Base-by-base conservation (phyloP, 2,113 vertebrate genomes). In the Rhombomys opimus region DNA sequence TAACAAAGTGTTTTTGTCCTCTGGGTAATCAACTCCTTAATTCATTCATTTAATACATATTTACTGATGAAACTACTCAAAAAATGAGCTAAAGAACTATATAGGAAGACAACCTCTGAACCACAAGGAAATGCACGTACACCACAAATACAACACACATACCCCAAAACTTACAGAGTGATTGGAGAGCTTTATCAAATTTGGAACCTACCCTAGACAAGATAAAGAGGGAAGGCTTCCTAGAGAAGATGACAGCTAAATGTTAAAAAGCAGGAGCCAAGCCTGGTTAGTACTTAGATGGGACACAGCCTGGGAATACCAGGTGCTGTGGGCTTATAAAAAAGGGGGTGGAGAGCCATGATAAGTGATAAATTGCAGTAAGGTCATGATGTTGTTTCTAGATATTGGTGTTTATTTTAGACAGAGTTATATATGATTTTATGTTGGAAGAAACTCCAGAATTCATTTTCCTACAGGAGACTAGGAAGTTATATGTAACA, bases 371-470 rank as follows among this genome's bases (percentile, higher is more conserved):
- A 80, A 12, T 93, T 95, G 90, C 57, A 95, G 73, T 38, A 95
- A 94, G 67, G 17, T 75, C 4, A 35, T 93, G 46, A 75, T 61
- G 32, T 12, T 96, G 3, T 75, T 90, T 96, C 18, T 75, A 52
- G 20, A 77, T 91, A 67, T 41, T 94, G 87, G 90, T 35, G 15
- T 72, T 90, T 38, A 95, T 96, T 96, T 97, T 80, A 91, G 52
- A 94, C 65, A 93, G 78, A 97, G 94, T 75, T 96, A 38, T 89
- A 2, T 88, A 59, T 87, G 63, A 81, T 87, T 93, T 96, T 92
- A 46, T 95, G 73, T 87, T 92, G 27, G 25, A 94, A 68, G 63
- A 88, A 88, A 22, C 20, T 94, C 38, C 82, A 93, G 72, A 88
- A 70, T 90, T 95, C 11, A 72, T 92, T 80, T 94, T 93, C 92